phyloP scores from a whole-genome alignment of 2,113 vertebrate species.

The Phasianus colchicus region DNA sequence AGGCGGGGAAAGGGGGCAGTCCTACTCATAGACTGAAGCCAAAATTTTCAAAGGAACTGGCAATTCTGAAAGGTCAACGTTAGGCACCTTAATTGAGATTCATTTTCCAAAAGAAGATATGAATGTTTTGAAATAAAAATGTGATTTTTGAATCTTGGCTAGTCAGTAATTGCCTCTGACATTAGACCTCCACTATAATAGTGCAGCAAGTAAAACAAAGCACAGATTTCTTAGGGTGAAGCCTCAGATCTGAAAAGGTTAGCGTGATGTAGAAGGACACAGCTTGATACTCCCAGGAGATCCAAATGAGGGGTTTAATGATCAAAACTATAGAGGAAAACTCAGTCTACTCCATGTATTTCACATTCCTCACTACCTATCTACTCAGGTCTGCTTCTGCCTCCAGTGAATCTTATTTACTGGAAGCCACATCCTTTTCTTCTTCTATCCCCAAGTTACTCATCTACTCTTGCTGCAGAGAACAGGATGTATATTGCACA shows the following conservation, averaged over 20 bases:
- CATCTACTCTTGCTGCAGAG: background rate
- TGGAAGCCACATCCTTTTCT: background rate
- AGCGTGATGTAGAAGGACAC: background rate
- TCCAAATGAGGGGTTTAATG: background rate
- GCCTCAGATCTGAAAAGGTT: background rate
- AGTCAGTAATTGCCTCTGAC: background rate
- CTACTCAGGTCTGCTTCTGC: background rate
- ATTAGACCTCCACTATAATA: background rate
- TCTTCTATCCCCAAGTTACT: background rate
- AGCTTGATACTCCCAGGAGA: background rate
- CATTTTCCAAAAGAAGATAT: background rate
- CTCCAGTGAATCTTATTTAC: background rate
- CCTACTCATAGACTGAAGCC: background rate
- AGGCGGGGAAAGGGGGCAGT: background rate
- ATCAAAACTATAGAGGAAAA: background rate
- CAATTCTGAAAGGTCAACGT: background rate
- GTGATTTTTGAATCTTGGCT: background rate
- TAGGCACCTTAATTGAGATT: background rate
- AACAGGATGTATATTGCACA: background rate
- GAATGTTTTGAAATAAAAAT: background rate
- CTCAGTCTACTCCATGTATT: background rate
- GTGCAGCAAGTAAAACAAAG: background rate
- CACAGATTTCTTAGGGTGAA: background rate
- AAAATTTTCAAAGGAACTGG: background rate
- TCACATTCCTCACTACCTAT: background rate